phyloP scores from a whole-genome alignment of 2,888 invertebrate genomes.

The Micropterix aruncella region DNA sequence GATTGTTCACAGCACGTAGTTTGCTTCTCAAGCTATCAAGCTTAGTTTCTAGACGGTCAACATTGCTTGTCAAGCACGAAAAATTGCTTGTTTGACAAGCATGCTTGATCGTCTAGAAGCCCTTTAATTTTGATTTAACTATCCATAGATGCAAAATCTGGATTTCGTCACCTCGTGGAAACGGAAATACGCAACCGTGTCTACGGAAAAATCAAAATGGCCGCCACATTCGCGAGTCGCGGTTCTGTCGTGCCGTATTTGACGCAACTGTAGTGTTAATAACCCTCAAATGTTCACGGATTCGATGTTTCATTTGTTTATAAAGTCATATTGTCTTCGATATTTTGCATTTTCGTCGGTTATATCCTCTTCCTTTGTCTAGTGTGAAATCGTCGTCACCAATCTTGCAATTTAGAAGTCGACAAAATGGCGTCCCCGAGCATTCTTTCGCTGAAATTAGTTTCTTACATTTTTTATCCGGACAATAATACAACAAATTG shows the following conservation, averaged over 20 bases:
- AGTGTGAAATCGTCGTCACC: constrained; percentile 10
- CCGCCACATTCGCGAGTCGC: constrained; percentile 35
- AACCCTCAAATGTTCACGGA: constrained; percentile 4
- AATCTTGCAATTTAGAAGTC: constrained; percentile 16
- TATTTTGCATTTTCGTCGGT: background rate
- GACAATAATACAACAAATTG: constrained; percentile 22
- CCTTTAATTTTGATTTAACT: too few relatives aligned
- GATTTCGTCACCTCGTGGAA: background rate
- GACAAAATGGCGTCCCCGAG: constrained; percentile 44
- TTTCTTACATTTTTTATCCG: constrained; percentile 25
- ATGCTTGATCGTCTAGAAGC: too few relatives aligned
- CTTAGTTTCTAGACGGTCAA: too few relatives aligned
- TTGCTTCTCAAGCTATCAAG: too few relatives aligned
- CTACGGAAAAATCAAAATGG: constrained; percentile 32
- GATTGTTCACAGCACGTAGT: too few relatives aligned
- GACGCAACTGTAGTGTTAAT: constrained; percentile 8
- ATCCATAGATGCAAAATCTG: too few relatives aligned
- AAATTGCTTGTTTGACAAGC: too few relatives aligned
- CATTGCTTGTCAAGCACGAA: too few relatives aligned
- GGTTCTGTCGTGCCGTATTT: constrained; percentile 17
- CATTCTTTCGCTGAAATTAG: constrained; percentile 36
- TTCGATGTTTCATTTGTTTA: constrained; percentile 6
- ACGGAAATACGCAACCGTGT: constrained; percentile 2
- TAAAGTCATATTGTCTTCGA: constrained; percentile 2
- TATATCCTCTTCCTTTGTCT: background rate